Conservation (phyloP, 2,113 vertebrate genomes). For the Crocuta crocuta region DNA sequence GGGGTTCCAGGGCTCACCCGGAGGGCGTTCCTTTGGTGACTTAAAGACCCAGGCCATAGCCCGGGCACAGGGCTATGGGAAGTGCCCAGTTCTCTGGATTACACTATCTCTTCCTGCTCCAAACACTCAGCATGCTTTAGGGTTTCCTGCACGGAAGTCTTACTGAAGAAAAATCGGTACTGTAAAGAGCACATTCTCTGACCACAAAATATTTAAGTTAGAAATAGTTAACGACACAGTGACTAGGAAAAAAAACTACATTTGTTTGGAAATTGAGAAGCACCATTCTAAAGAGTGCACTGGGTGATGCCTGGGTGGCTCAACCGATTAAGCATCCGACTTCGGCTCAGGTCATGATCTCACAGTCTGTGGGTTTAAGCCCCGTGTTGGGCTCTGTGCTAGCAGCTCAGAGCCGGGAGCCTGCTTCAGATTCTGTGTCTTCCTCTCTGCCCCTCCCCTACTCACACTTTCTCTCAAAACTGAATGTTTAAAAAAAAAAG, state of each 20-base stretch:
- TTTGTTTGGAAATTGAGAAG: not conserved
- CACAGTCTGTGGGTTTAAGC: no score
- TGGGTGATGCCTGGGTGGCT: no score
- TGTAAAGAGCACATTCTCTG: not conserved
- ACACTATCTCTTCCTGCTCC: not conserved
- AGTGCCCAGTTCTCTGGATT: not conserved
- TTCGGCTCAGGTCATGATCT: no score
- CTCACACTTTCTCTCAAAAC: no score
- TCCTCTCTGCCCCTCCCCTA: no score
- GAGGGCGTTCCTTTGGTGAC: not conserved
- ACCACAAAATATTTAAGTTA: not conserved
- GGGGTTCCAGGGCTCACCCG: no score
- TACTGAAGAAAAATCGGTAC: rapidly evolving
- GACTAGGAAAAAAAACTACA: not conserved
- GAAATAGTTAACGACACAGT: not conserved
- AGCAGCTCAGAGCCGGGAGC: no score
- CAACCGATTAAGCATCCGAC: no score
- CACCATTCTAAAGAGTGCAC: not conserved
- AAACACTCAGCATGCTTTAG: not conserved
- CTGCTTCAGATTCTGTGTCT: no score
- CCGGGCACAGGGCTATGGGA: no score
- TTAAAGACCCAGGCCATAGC: not conserved
- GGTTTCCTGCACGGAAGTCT: not conserved
- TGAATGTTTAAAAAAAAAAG: no score
- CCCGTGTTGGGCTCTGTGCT: no score